Conservation (phyloP, 2,888 invertebrate genomes). For the Orthonychiurus folsomi region DNA sequence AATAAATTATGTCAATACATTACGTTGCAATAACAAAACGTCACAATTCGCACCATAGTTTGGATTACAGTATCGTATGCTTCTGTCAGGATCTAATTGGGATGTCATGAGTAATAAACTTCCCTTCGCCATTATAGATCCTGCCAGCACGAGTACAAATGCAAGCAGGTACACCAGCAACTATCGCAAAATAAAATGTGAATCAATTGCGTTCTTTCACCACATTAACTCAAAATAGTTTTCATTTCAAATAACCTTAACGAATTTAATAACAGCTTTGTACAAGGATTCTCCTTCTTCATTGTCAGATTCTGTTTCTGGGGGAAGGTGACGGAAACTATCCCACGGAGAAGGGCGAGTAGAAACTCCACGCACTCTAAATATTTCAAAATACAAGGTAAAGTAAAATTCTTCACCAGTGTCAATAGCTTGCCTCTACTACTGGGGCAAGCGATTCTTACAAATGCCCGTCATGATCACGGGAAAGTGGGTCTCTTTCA, state of each 20-base stretch:
- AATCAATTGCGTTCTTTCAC: background rate
- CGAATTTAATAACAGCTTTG: conserved; percentile 71
- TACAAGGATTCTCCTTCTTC: conserved; percentile 80
- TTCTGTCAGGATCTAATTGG: conserved; percentile 64
- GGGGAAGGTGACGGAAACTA: conserved; percentile 85
- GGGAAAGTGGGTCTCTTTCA: background rate
- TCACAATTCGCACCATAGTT: conserved; percentile 58
- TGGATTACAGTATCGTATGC: conserved; percentile 71
- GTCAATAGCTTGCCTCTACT: too few relatives aligned
- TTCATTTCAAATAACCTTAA: conserved; percentile 51
- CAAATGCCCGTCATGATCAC: background rate
- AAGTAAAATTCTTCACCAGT: too few relatives aligned
- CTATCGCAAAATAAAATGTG: conserved; percentile 12
- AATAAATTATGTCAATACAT: background rate
- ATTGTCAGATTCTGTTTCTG: conserved; percentile 77
- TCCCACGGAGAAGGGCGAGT: conserved; percentile 58
- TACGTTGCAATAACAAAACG: background rate
- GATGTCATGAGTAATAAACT: conserved; percentile 86
- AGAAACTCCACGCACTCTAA: background rate
- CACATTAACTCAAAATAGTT: background rate
- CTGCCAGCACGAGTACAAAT: conserved; percentile 71
- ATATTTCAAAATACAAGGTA: too few relatives aligned
- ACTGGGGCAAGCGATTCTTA: too few relatives aligned
- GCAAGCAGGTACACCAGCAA: conserved; percentile 68
- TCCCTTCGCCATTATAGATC: conserved; percentile 80